Percentiles rank a stretch among this genome's conserved stretches.
Conservation (phyloP, 2,888 invertebrate species). For the Eupithecia inturbata region DNA sequence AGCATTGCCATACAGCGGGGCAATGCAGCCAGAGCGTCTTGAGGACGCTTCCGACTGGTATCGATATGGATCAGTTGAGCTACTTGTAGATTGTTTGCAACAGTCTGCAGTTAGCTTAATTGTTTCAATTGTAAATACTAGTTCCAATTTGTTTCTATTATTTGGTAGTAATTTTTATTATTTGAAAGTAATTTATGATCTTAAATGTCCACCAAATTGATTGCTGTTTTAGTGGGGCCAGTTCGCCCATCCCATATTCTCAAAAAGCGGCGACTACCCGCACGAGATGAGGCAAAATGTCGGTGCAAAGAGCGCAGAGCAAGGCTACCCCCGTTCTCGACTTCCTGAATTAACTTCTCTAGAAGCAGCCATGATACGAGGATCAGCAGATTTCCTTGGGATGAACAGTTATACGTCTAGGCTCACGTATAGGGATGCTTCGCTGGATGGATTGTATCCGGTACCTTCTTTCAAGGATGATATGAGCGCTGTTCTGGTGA, state of each 20-base stretch:
- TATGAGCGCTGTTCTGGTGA: slow-evolving; percentile 60
- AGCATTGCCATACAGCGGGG: too few species aligned
- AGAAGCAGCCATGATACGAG: slow-evolving; percentile 84
- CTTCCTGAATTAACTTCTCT: slow-evolving; percentile 81
- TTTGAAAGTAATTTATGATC: background rate
- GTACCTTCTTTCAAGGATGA: slow-evolving; percentile 72
- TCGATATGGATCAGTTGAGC: too few species aligned
- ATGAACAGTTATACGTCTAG: slow-evolving; percentile 86
- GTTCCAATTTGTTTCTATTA: too few species aligned
- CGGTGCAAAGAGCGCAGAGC: slow-evolving; percentile 80
- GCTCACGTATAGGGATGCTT: slow-evolving; percentile 68
- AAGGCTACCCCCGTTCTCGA: slow-evolving; percentile 83
- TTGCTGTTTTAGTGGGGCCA: slow-evolving; percentile 66
- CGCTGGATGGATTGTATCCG: slow-evolving; percentile 65
- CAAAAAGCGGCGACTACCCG: slow-evolving; percentile 85
- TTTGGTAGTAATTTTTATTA: background rate
- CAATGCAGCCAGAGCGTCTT: too few species aligned
- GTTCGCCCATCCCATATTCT: slow-evolving; percentile 79
- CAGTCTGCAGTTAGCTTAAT: too few species aligned
- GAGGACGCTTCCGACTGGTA: too few species aligned
- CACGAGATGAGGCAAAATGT: slow-evolving; percentile 82
- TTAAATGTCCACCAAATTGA: background rate
- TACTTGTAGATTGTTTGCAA: too few species aligned
- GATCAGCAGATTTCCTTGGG: slow-evolving; percentile 87
- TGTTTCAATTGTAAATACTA: too few species aligned